Base-by-base conservation (phyloP, 2,797 vertebrate species). In the Pygocentrus nattereri region DNA sequence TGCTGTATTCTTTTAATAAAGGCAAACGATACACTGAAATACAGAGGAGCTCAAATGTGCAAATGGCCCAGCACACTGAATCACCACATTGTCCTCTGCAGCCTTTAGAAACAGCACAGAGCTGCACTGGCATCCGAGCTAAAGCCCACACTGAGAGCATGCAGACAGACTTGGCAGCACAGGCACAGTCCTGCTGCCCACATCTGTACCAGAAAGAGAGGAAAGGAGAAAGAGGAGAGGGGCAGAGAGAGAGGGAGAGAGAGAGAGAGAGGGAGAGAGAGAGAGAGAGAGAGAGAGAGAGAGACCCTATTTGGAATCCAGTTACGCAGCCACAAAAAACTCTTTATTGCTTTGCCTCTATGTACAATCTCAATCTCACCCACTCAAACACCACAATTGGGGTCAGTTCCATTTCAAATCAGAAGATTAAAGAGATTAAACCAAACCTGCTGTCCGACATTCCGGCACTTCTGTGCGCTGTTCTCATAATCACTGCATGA, bases 101-200 rank as follows among this genome's bases (percentile, higher is more conserved):
- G 72, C 72, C 31, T 54, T 74, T 56, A 49, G 52, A 49, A 47
- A 61, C 54, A 58, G 64, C 75, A 68, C 56, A 75, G 75, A 78
- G 67, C 67, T 31, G 50, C 54, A 34, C 65, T 64, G 80, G 77
- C 76, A 74, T 52, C 77, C 54, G 56, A 74, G 72, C 74, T 27
- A 62, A 82, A 79, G 71, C 71, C 75, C 74, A 81, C 83, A 81
- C 71, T 82, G 52, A 74, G 69, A 78, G 75, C 69, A 81, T 59
- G 64, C 74, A 78, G 41, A 74, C 76, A 82, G 70, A 50, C 69
- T 74, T 82, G 76, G 83, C 79, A 78, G 76, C 23, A 47, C 49
- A 65, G 59, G 11, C 70, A 44, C 44, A 65, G 58, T 64, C 78
- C 83, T 64, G 69, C 83, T 84, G 83, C 54, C 79, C 79, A 85